Base-by-base conservation (phyloP, 2,113 vertebrate species). In the Setophaga kirtlandii region DNA sequence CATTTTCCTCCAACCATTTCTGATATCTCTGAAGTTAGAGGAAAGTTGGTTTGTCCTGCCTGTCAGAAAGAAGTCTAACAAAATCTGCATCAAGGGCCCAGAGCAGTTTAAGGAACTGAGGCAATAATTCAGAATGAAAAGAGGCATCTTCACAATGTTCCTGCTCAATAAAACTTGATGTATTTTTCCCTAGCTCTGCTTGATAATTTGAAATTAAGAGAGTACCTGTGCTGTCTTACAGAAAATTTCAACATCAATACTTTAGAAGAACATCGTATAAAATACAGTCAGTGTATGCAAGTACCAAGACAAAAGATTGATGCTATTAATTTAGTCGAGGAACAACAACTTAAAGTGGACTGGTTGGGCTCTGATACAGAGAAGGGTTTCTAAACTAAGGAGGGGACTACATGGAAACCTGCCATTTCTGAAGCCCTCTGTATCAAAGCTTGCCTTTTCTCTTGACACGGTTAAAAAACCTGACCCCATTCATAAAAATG, bases 161-260 rank as follows among this genome's bases (percentile, higher is more conserved):
- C 46, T 47, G 11, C 52, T 81, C 70, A 92, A 33, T 83, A 92
- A 79, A 89, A 83, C 31, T 39, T 56, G 37, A 58, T 28, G 9
- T 16, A 44, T 20, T 77, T 95, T 91, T 20, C 76, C 58, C n/a
- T 35, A 47, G n/a, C 46, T 82, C 67, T 89, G 56, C 37, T 46
- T 75, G 74, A 46, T 83, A 86, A 93, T 89, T 92, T 83, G 83
- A 91, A 96, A 81, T 74, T 84, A 82, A 73, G 87, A 78, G 50
- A 69, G 49, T 70, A 77, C 52, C 27, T 46, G 27, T 82, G 47
- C 55, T 89, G 37, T 64, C 41, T 82, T 56, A 70, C 9, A 77
- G 49, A 87, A 82, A 84, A 31, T 82, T 75, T 88, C 75, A 60
- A 44, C 31, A 64, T 55, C 23, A 50, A 22, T 71, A 78, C 12